Conservation (phyloP, 2,113 vertebrate genomes). For the Cyprinodon variegatus region DNA sequence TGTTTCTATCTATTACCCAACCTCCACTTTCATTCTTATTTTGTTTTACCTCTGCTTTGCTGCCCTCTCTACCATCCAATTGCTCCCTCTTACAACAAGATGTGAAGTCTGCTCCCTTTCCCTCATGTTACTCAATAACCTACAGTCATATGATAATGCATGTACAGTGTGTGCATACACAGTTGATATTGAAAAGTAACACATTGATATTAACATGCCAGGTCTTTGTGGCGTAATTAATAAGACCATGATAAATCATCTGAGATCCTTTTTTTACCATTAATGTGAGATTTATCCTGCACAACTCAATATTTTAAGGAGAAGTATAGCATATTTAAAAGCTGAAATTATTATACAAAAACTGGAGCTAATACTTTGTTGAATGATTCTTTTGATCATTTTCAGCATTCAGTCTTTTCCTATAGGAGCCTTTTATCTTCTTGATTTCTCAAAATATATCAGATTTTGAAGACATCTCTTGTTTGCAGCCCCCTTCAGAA, state of each 20-base stretch:
- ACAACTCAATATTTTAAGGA: neutral
- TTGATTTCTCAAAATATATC: neutral
- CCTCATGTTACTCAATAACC: conserved; percentile 51
- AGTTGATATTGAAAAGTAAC: neutral
- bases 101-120: conserved; percentile 60
- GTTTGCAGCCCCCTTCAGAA: neutral
- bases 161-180: conserved; percentile 69
- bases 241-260: neutral
- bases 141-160: conserved; percentile 76
- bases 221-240: neutral
- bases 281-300: neutral
- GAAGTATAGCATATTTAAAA: neutral
- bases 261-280: neutral
- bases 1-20: conserved; percentile 59
- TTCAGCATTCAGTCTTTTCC: neutral
- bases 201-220: neutral
- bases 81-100: conserved; percentile 68
- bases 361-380: neutral
- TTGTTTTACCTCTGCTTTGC: conserved; percentile 71
- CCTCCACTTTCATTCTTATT: conserved; percentile 67
- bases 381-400: neutral
- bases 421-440: neutral
- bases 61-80: conserved; percentile 66
- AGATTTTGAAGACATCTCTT: neutral
- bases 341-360: neutral